These are phyloP conservation scores for Pomatostomus ruficeps DNA, from an alignment of 2,113 vertebrate species.

Conservation along the genomic window DNA sequence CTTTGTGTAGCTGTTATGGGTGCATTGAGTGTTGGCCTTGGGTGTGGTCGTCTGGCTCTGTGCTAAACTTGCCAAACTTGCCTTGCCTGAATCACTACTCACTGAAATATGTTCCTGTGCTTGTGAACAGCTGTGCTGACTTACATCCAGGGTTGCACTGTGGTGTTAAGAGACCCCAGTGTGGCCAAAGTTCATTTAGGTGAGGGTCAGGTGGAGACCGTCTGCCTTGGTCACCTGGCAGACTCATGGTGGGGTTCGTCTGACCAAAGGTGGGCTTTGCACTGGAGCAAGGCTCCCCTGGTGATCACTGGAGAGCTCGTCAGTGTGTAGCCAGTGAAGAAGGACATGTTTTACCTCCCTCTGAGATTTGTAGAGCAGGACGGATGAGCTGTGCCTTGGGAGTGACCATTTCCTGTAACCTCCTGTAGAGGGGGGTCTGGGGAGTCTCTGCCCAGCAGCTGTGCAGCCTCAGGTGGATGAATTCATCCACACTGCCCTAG, in stretches of 20 bases:
- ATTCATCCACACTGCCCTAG: neutral
- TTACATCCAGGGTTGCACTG: accelerated
- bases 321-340: neutral
- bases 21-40: neutral
- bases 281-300: neutral
- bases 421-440: neutral
- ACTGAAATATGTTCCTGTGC: neutral
- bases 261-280: neutral
- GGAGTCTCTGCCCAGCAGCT: accelerated
- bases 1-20: neutral
- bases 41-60: neutral
- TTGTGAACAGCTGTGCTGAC: neutral
- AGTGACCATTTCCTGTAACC: neutral
- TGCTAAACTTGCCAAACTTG: neutral
- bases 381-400: neutral
- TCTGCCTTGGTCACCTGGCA: neutral
- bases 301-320: neutral
- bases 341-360: neutral
- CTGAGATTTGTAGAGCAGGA: neutral
- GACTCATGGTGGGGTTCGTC: neutral
- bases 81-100: neutral
- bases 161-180: neutral
- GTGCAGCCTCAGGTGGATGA: neutral
- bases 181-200: neutral
- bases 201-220: neutral